These are phyloP conservation scores for Hedychridium roseum DNA, from an alignment of 2,888 invertebrate species.

Conservation along the genomic window DNA sequence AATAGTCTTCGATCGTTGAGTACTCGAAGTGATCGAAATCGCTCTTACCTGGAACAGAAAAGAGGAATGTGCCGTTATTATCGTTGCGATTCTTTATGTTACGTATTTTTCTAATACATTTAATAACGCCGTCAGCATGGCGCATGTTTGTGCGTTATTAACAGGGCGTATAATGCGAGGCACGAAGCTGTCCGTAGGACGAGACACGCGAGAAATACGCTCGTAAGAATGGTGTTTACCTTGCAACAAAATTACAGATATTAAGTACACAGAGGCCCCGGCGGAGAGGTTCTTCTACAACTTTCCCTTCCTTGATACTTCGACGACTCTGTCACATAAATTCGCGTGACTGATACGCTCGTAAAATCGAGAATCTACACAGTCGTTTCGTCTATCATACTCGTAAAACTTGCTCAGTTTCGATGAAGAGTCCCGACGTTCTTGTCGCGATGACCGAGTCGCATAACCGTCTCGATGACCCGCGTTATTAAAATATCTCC, in stretches of 20 bases:
- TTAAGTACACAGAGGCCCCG: slow-evolving; percentile 25
- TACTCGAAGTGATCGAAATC: too few relatives aligned
- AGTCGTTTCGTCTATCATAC: slow-evolving; percentile 10
- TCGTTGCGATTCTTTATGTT: too few relatives aligned
- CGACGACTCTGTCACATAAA: slow-evolving; percentile 11
- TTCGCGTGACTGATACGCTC: slow-evolving; percentile 4
- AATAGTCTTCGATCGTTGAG: too few relatives aligned
- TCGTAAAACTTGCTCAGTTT: slow-evolving; percentile 16
- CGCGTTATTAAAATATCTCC: too few relatives aligned
- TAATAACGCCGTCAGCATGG: too few relatives aligned
- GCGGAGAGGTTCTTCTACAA: slow-evolving; percentile 8
- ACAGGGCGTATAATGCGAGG: slow-evolving; percentile 19
- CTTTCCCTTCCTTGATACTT: neutral
- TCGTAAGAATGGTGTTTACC: too few relatives aligned
- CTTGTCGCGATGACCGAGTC: too few relatives aligned
- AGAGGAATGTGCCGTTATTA: too few relatives aligned
- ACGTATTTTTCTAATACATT: too few relatives aligned
- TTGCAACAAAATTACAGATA: slow-evolving; percentile 21
- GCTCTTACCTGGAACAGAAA: slow-evolving; percentile 51
- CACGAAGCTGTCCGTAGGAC: neutral
- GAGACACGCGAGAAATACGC: neutral
- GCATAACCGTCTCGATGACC: too few relatives aligned
- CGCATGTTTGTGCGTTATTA: slow-evolving; percentile 31
- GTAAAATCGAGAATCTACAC: slow-evolving; percentile 17
- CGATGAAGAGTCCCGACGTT: slow-evolving; percentile 2